These are phyloP conservation scores for Oreortyx pictus DNA, from an alignment of 2,797 vertebrate genomes.

Conservation along the genomic window DNA sequence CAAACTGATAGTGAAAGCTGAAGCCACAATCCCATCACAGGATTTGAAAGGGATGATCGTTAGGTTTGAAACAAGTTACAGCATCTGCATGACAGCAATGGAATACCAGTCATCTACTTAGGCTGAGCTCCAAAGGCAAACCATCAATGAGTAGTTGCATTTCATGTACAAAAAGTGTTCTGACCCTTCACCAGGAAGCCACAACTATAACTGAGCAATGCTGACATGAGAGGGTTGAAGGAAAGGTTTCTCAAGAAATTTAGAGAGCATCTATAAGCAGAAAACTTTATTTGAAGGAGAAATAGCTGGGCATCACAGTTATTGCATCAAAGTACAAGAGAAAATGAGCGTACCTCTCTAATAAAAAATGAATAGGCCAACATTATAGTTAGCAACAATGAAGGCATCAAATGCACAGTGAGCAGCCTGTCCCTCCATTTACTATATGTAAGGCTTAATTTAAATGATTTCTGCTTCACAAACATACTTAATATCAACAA, in stretches of 20 bases:
- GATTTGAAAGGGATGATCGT: background rate
- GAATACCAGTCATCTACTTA: background rate
- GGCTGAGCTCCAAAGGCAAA: background rate
- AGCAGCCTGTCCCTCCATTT: constrained; percentile 15
- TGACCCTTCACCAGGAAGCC: background rate
- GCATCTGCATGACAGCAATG: background rate
- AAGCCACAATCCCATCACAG: background rate
- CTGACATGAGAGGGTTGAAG: background rate
- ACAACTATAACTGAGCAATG: background rate
- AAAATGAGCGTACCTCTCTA: background rate
- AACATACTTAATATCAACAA: constrained; percentile 32
- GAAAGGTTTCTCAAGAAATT: background rate
- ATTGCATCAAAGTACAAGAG: background rate
- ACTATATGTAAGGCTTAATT: constrained; percentile 19
- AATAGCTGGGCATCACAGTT: background rate
- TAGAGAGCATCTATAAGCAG: background rate
- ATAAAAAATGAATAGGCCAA: background rate
- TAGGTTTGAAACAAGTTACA: background rate
- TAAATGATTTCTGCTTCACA: constrained; percentile 38
- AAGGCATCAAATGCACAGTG: constrained; percentile 35
- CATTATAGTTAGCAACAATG: background rate
- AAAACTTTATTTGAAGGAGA: background rate
- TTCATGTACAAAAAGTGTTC: background rate
- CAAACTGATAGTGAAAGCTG: background rate
- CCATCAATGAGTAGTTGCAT: background rate